Base-by-base conservation (phyloP, 2,888 invertebrate genomes). In the Myathropa florea region DNA sequence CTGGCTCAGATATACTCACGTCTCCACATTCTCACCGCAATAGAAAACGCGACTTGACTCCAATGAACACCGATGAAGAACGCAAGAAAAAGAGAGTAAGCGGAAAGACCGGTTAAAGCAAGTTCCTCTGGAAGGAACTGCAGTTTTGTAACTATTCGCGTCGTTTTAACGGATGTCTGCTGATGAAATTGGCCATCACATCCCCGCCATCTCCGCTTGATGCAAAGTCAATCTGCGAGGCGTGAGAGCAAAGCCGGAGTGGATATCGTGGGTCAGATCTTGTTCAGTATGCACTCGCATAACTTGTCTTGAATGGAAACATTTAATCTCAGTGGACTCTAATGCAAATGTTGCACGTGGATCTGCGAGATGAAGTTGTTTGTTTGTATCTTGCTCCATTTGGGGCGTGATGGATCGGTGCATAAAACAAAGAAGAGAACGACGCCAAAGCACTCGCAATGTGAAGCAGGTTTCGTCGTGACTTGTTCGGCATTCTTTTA, bases 21-120 rank as follows among this genome's bases (percentile, higher is more conserved):
- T 46, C 7, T 18, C 46, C 7, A 18, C 46, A 18, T 46, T 46
- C 46, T 24, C 23, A 57, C 24, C 14, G 24, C 57, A 2, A 26
- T 3, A 57, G 24, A 23, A 57, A 57, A 26, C 12, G 57, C 23
- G 14, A 3, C 23, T 57, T 14, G 6, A 57, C 24, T 24, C 14
- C 24, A 23, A 23, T 57, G 57, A 24, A 24, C 23, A 57, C 23
- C 10, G 24, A 14, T 14, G 57, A 10, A 12, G 57, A 57, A 24
- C 18, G 57, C 24, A 24, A 6, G 23, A 70, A 61, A 78, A 12
- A 24, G 46, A 26, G 39, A 36, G 76, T 30, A 78, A 70, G 78
- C 70, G 26, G 78, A 70, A 39, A 79, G 79, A 79, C 79, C 79
- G 79, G 79, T 79, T 79, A 33, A 55, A 71, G 33, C 71, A 57